Evolutionary conservation across 2,888 invertebrate genomes (phyloP).

Genomic region (Ormyrus thymus): DNA sequence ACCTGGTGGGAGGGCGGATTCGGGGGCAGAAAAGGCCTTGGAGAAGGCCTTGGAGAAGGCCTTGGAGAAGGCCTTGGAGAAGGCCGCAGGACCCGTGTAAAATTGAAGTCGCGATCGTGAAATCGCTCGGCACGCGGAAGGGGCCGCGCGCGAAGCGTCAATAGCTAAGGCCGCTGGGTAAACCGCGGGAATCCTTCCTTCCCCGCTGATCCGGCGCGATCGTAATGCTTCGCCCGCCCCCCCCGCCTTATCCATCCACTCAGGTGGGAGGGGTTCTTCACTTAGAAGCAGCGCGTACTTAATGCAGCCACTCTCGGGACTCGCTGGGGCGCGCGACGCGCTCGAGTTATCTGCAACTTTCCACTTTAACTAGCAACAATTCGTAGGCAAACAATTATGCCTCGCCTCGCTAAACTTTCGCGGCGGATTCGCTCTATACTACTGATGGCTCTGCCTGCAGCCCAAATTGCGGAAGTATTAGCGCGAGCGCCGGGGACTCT

Average conservation of each 20-base stretch:
- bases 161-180: conserved; percentile 3
- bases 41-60: too few relatives aligned
- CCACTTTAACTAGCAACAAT: conserved; percentile 71
- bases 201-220: background rate
- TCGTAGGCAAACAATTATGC: conserved; percentile 70
- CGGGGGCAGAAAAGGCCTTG: background rate
- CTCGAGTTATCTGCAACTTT: conserved; percentile 70
- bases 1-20: background rate
- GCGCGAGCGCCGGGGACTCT: background rate
- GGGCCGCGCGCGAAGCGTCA: conserved; percentile 1
- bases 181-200: background rate
- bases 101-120: conserved; percentile 34
- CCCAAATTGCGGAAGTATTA: conserved; percentile 22
- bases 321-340: conserved; percentile 23
- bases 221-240: background rate
- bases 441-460: too few relatives aligned
- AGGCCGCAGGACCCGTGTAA: background rate
- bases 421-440: too few relatives aligned
- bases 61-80: too few relatives aligned
- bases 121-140: conserved; percentile 23
- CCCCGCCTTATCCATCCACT: background rate
- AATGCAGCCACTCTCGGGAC: conserved; percentile 53
- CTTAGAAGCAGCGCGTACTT: conserved; percentile 42
- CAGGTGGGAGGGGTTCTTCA: background rate
- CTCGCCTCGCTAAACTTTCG: conserved; percentile 62